phyloP scores from a whole-genome alignment of 2,797 vertebrate species.

The Yasuhikotakia modesta region DNA sequence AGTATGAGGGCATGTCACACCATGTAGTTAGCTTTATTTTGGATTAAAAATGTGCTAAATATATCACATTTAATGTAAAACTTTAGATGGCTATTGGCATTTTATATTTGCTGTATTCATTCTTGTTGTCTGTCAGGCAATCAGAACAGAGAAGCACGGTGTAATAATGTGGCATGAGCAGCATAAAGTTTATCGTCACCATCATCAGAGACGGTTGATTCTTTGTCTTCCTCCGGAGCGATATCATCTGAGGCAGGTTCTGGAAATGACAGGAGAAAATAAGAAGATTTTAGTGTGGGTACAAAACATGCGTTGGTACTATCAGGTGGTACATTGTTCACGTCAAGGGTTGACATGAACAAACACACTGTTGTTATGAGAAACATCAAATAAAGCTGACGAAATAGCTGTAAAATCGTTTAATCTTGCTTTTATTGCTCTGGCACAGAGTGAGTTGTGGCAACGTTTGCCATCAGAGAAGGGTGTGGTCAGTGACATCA shows the following conservation, averaged over 20 bases:
- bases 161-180: not conserved
- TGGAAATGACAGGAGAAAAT: constrained; percentile 6
- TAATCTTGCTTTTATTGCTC: not conserved
- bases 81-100: too few relatives aligned
- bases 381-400: not conserved
- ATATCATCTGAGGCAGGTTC: not conserved
- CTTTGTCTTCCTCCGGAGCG: not conserved
- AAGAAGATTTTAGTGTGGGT: not conserved
- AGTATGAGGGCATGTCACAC: constrained; percentile 8
- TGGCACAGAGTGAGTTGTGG: not conserved
- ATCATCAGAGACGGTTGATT: not conserved
- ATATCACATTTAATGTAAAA: too few relatives aligned
- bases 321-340: not conserved
- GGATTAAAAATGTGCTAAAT: not conserved
- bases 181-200: not conserved
- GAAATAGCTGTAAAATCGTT: not conserved
- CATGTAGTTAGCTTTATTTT: not conserved
- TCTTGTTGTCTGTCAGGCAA: not conserved
- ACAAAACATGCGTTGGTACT: not conserved
- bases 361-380: not conserved
- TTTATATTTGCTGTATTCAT: not conserved
- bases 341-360: not conserved
- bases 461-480: not conserved
- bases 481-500: constrained; percentile 3
- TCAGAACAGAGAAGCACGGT: not conserved